phyloP scores from a whole-genome alignment of 2,797 vertebrate species.

The Cottoperca gobio region DNA sequence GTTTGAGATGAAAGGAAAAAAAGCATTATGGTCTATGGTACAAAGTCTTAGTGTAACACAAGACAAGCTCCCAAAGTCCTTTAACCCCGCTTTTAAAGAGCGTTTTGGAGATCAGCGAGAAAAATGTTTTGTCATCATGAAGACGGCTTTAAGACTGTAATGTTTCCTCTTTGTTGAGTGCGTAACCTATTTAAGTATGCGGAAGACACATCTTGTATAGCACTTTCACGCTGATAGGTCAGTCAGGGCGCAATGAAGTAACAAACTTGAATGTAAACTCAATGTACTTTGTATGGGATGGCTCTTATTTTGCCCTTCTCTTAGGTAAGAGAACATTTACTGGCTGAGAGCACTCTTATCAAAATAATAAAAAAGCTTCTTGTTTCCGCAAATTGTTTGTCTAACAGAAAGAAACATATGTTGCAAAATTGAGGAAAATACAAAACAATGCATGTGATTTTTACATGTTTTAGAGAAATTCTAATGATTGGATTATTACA shows the following conservation, averaged over 20 bases:
- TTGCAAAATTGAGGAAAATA: no score
- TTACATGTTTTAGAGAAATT: no score
- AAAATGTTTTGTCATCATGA: not conserved
- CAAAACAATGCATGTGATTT: no score
- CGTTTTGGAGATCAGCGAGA: not conserved
- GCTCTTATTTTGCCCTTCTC: no score
- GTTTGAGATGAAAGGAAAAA: conserved; percentile 15
- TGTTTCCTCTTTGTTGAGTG: not conserved
- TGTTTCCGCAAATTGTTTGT: no score
- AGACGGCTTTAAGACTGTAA: not conserved
- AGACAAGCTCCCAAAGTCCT: conserved; percentile 27
- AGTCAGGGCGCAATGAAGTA: not conserved
- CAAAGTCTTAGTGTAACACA: conserved; percentile 25
- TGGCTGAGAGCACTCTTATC: no score
- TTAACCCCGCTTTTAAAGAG: not conserved
- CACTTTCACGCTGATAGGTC: not conserved
- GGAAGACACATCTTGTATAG: not conserved
- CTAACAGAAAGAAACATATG: no score
- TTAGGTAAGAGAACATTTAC: no score
- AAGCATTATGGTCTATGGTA: conserved; percentile 19
- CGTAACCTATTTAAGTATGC: not conserved
- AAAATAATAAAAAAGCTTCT: no score
- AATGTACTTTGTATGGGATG: not conserved
- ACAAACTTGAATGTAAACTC: not conserved
- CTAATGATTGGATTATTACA: no score